Evolutionary conservation across 2,888 invertebrate genomes (phyloP).

Genomic region (Globia sparganii): DNA sequence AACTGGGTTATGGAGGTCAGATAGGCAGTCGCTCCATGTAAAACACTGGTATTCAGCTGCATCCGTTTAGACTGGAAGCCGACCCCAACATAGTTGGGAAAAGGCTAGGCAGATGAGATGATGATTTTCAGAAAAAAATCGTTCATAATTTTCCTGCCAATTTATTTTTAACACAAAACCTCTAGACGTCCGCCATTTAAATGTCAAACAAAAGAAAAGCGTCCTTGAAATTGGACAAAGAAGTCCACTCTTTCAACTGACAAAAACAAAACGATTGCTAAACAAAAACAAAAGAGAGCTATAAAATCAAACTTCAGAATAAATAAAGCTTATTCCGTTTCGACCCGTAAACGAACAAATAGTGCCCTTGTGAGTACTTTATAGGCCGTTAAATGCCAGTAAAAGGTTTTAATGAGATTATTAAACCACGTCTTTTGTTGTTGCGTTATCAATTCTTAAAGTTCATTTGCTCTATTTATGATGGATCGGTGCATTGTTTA

Average conservation of each 20-base stretch:
- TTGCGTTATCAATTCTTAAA: constrained; percentile 71
- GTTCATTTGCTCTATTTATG: constrained; percentile 65
- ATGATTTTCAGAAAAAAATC: neutral
- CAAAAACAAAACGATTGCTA: constrained; percentile 53
- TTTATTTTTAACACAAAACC: constrained; percentile 28
- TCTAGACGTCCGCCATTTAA: constrained; percentile 16
- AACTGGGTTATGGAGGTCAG: no score
- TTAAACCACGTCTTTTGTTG: constrained; percentile 72
- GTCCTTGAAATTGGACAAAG: constrained; percentile 50
- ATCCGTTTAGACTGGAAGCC: no score
- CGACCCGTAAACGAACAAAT: constrained; percentile 74
- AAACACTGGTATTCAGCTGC: no score
- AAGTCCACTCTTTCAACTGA: constrained; percentile 49
- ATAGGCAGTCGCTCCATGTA: no score
- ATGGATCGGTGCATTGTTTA: constrained; percentile 56
- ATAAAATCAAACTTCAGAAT: constrained; percentile 74
- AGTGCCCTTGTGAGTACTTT: constrained; percentile 83
- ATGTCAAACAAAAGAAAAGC: constrained; percentile 45
- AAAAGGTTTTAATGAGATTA: constrained; percentile 86
- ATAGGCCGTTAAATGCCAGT: constrained; percentile 84
- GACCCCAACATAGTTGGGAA: no score
- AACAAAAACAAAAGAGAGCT: constrained; percentile 74
- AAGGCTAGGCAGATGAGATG: no score
- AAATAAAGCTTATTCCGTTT: constrained; percentile 72
- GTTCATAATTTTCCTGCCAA: constrained; percentile 37